These are phyloP conservation scores for Lasius fuliginosus DNA, from an alignment of 2,888 invertebrate species.

Conservation along the genomic window DNA sequence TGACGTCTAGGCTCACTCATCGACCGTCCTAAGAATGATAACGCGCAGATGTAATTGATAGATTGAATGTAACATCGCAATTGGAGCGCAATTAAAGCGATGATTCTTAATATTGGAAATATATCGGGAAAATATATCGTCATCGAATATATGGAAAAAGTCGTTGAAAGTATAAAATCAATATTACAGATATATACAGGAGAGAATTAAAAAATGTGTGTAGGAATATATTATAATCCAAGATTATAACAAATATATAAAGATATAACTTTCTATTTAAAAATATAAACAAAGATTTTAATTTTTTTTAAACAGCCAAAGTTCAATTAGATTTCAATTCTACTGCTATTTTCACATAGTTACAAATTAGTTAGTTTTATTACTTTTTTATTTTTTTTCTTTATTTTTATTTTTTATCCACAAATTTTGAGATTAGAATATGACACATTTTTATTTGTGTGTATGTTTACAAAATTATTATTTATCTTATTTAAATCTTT, in stretches of 20 bases:
- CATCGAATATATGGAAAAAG: neutral
- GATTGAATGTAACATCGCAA: constrained; percentile 10
- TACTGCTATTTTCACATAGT: neutral
- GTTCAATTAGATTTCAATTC: neutral
- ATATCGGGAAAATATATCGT: neutral
- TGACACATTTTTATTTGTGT: too few relatives aligned
- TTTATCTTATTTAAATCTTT: neutral
- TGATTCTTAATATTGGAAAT: neutral
- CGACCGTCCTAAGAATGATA: neutral
- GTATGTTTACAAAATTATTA: neutral
- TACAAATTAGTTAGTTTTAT: neutral
- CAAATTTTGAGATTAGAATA: neutral
- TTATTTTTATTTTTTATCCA: too few relatives aligned
- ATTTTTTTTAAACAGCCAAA: neutral
- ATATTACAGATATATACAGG: neutral
- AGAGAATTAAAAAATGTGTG: neutral
- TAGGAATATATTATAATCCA: neutral
- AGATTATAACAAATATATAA: neutral
- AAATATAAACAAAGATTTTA: neutral
- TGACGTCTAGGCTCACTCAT: constrained; percentile 29
- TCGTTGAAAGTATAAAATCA: too few relatives aligned
- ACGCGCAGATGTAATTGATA: neutral
- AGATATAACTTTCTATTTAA: neutral
- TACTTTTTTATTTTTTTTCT: neutral
- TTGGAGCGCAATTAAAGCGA: neutral